Base-by-base conservation (phyloP, 2,113 vertebrate species). In the Andinoacara biseriatus region DNA sequence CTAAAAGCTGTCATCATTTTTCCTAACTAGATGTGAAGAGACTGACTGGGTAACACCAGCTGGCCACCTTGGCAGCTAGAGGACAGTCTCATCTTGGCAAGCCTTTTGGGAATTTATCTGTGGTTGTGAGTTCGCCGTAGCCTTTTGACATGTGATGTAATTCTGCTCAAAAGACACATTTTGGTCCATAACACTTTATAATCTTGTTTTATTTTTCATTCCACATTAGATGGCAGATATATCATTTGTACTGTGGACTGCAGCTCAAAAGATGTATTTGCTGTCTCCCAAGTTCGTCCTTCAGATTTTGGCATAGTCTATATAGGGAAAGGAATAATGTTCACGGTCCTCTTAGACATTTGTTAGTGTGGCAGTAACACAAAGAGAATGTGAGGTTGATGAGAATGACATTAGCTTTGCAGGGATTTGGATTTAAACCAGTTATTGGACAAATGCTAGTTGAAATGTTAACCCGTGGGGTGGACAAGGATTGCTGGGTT, bases 11-110 rank as follows among this genome's bases (percentile, higher is more conserved):
- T 59, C 57, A 29, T 46, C 56, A 29, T 76, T 72, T 26, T 72
- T 72, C 65, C 46, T 72, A 72, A 72, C 65, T 76, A 59, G 74
- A 76, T 58, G 57, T 59, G 74, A 59, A 58, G 57, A 76, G 65
- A 15, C 74, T 59, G 74, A 38, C 74, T 40, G 57, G 20, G 35
- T 76, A 58, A 76, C 22, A 76, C 74, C 72, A 75, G 54, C 72
- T 57, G 54, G 72, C 54, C 72, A 75, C 33, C 35, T 58, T 59
- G 46, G 52, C 49, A 57, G 69, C 69, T 74, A 57, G 20, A 72
- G 46, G 65, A 72, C 46, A 52, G 65, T 52, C 17, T 72, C 65
- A 72, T 72, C 46, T 52, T 52, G 65, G 65, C 65, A 52, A 20
- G 65, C 43, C 65, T 46, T 72, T 31, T 72, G 65, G 65, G 65